A percentile compares a stretch with the other conserved stretches of the same genome.
Evolutionary conservation across 2,113 vertebrate species (phyloP).

Genomic region (Ictalurus furcatus): DNA sequence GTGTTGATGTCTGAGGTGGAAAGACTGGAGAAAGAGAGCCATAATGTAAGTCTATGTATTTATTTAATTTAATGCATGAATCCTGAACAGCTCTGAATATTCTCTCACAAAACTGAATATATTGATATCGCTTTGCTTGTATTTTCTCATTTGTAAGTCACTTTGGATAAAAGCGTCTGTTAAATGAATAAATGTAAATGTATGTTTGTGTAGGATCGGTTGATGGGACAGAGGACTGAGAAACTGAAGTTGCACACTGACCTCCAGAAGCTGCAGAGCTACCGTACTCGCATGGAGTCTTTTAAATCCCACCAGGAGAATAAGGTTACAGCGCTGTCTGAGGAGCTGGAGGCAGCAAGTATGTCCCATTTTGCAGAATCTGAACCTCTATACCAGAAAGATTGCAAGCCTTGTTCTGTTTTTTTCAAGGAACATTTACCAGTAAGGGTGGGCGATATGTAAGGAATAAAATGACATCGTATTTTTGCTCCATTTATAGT

Average conservation of each 20-base stretch:
- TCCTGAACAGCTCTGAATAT: not conserved
- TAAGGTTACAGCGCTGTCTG: constrained; percentile 73
- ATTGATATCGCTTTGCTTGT: too few relatives aligned
- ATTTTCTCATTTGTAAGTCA: too few relatives aligned
- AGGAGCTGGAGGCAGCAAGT: constrained; percentile 83
- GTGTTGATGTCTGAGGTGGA: constrained; percentile 81
- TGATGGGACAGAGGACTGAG: constrained; percentile 78
- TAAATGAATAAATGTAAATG: not conserved
- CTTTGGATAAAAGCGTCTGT: too few relatives aligned
- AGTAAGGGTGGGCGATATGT: not conserved
- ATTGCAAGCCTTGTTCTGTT: not conserved
- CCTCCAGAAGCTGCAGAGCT: constrained; percentile 86
- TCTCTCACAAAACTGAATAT: not conserved
- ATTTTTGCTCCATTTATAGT: not conserved
- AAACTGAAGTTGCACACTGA: constrained; percentile 85
- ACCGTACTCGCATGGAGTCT: constrained; percentile 78
- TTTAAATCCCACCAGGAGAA: constrained; percentile 77
- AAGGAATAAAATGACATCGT: not conserved
- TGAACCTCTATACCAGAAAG: not conserved
- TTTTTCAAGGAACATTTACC: not conserved
- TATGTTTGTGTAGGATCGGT: constrained; percentile 79
- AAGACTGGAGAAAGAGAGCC: constrained; percentile 85
- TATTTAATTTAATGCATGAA: not conserved
- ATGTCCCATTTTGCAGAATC: constrained; percentile 21
- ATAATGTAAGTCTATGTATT: constrained; percentile 76